These are phyloP conservation scores for Coregonus clupeaformis DNA, from an alignment of 2,113 vertebrate species.

Conservation along the genomic window DNA sequence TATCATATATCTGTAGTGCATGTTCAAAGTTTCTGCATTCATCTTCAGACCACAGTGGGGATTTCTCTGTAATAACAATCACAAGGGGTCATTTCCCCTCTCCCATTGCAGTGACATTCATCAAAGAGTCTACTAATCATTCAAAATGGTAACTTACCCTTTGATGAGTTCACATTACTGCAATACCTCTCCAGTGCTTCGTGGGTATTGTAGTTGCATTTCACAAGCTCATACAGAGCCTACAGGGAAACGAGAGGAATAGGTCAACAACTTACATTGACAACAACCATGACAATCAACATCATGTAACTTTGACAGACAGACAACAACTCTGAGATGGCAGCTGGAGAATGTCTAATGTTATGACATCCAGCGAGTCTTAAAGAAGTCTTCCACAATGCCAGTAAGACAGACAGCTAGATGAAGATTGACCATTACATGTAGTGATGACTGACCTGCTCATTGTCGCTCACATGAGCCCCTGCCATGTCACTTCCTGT, in stretches of 20 bases:
- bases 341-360: background rate
- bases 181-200: constrained; percentile 88
- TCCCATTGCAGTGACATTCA: background rate
- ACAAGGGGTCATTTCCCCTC: background rate
- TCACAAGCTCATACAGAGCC: constrained; percentile 91
- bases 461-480: constrained; percentile 84
- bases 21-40: constrained; percentile 97
- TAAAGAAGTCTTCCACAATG: background rate
- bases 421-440: background rate
- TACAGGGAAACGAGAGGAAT: constrained; percentile 45
- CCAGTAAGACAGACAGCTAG: background rate
- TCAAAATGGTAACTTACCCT: constrained; percentile 76
- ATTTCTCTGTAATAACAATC: constrained; percentile 78
- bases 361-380: background rate
- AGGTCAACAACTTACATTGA: constrained; percentile 4
- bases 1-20: constrained; percentile 93
- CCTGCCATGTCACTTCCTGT: constrained; percentile 75
- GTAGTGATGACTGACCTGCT: constrained; percentile 78
- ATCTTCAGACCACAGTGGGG: constrained; percentile 94
- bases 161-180: constrained; percentile 81
- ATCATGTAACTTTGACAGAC: background rate
- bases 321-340: background rate
- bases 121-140: background rate
- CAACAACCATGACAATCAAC: background rate
- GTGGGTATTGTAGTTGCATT: constrained; percentile 86